Conservation (phyloP, 2,113 vertebrate species). For the Phoxinus phoxinus region DNA sequence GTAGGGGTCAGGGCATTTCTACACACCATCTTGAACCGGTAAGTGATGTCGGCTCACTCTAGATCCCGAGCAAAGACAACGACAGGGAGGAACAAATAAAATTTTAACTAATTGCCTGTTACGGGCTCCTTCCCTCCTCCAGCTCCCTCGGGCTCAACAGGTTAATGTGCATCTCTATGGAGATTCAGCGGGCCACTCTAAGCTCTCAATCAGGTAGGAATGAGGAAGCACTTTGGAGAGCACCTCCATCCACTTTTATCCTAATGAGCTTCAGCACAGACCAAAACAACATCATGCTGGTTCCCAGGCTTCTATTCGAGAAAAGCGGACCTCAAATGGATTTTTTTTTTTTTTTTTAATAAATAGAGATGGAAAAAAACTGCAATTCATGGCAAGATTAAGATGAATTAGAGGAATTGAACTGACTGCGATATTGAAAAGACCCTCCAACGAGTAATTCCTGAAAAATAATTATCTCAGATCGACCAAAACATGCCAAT, state of each 20-base stretch:
- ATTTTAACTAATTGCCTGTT: constrained; percentile 60
- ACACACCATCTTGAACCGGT: constrained; percentile 48
- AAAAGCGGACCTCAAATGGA: constrained; percentile 22
- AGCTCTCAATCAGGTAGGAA: constrained; percentile 47
- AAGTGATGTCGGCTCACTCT: constrained; percentile 48
- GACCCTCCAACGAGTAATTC: neutral
- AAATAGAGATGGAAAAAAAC: constrained; percentile 26
- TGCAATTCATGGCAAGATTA: constrained; percentile 7
- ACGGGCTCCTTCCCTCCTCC: constrained; percentile 44
- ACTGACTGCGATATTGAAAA: constrained; percentile 7
- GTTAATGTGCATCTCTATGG: constrained; percentile 60
- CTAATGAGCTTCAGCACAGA: constrained; percentile 52
- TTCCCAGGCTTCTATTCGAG: constrained; percentile 24
- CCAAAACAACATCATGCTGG: constrained; percentile 40
- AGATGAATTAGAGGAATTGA: neutral
- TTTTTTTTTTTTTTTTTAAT: constrained; percentile 27
- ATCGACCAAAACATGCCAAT: neutral
- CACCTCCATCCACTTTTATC: constrained; percentile 47
- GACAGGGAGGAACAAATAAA: constrained; percentile 56
- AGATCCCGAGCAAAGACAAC: constrained; percentile 47
- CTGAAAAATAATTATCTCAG: constrained; percentile 2
- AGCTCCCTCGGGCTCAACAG: constrained; percentile 33
- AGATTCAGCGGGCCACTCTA: constrained; percentile 38
- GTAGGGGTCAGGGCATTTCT: constrained; percentile 58
- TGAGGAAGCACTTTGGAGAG: constrained; percentile 41